Evolutionary conservation across 2,888 invertebrate species (phyloP).

Genomic region (Andrena hattorfiana): DNA sequence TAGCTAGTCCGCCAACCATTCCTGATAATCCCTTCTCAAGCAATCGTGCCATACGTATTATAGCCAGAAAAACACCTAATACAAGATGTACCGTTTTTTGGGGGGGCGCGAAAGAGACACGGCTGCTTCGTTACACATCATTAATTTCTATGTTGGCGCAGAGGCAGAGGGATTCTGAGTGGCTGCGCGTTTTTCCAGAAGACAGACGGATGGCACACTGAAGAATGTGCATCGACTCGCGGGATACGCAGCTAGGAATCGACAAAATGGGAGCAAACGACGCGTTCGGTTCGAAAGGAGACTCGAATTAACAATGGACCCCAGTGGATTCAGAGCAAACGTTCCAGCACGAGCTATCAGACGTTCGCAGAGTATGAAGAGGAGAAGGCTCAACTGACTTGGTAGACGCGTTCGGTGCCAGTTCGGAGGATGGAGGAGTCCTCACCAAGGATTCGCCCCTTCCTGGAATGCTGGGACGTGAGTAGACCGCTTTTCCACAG

Average conservation of each 20-base stretch:
- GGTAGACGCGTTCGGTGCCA: conserved; percentile 40
- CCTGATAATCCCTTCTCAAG: not conserved
- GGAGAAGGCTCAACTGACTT: conserved; percentile 68
- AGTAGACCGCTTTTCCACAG: conserved; percentile 63
- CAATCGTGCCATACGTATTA: not conserved
- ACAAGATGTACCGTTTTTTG: no score
- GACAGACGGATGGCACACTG: not conserved
- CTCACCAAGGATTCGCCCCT: conserved; percentile 82
- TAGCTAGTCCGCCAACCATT: not conserved
- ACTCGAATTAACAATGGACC: conserved; percentile 43
- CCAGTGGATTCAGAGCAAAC: conserved; percentile 30
- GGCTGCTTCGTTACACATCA: no score
- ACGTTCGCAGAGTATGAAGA: conserved; percentile 67
- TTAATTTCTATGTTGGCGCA: no score
- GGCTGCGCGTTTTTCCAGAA: conserved; percentile 15
- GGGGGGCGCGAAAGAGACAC: no score
- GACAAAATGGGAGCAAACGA: conserved; percentile 7
- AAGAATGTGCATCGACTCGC: conserved; percentile 15
- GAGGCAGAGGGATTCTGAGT: not conserved
- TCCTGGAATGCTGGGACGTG: conserved; percentile 83
- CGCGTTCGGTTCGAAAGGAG: not conserved
- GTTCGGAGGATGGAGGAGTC: conserved; percentile 80
- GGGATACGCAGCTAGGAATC: not conserved
- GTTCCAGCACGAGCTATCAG: conserved; percentile 10
- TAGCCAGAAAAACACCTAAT: no score